phyloP scores from a whole-genome alignment of 2,888 invertebrate genomes.

The Amiota mariae region DNA sequence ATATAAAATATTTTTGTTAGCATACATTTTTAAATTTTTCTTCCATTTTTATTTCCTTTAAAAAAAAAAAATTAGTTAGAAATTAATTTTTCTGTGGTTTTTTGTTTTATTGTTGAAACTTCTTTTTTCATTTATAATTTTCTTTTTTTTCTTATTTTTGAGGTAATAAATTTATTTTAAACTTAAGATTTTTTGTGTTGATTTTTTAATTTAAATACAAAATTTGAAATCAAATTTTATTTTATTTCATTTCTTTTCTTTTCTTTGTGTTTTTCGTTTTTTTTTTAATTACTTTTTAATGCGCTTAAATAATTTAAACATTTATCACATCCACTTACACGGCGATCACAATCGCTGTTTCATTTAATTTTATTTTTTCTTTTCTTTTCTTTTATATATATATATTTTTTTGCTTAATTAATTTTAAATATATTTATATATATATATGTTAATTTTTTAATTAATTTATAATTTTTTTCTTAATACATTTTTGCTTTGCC shows the following conservation, averaged over 20 bases:
- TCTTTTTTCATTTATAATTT: background rate
- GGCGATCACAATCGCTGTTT: slow-evolving; percentile 65
- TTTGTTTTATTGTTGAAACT: slow-evolving; percentile 1
- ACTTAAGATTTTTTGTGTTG: slow-evolving; percentile 32
- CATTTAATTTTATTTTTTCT: slow-evolving; percentile 40
- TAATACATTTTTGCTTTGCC: slow-evolving; percentile 46
- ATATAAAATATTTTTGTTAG: slow-evolving; percentile 13
- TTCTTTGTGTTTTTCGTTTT: slow-evolving; percentile 40
- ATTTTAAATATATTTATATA: slow-evolving; percentile 39
- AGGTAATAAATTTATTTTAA: background rate
- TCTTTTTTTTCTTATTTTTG: background rate
- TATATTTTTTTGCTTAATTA: slow-evolving; percentile 42
- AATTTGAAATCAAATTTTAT: slow-evolving; percentile 53
- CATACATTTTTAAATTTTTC: background rate
- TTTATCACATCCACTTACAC: slow-evolving; percentile 73
- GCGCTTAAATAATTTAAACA: slow-evolving; percentile 69
- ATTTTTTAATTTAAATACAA: slow-evolving; percentile 39
- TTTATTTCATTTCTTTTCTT: slow-evolving; percentile 42
- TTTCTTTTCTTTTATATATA: slow-evolving; percentile 46
- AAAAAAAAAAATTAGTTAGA: slow-evolving; percentile 8
- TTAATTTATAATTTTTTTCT: slow-evolving; percentile 40
- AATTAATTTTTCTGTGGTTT: background rate
- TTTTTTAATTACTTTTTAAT: slow-evolving; percentile 47
- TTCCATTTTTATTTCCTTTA: too few relatives aligned
- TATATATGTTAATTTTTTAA: slow-evolving; percentile 40